Percentiles rank a stretch among this genome's conserved stretches.
These are phyloP conservation scores for Elephantulus edwardii DNA, from an alignment of 2,113 vertebrate species.

Conservation along the genomic window DNA sequence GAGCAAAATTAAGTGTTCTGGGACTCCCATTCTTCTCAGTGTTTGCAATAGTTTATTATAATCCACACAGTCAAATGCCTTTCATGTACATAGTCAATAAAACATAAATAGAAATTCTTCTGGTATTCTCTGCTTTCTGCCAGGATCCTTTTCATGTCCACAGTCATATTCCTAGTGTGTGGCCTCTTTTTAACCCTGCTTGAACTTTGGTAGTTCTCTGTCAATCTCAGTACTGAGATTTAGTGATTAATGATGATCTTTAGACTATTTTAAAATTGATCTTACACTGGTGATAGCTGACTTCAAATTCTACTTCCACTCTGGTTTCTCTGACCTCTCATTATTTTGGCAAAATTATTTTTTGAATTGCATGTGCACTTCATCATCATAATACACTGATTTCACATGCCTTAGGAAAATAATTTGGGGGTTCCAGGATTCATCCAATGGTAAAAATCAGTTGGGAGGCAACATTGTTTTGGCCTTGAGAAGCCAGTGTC, in stretches of 20 bases:
- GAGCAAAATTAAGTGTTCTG: too few species aligned
- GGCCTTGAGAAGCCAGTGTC: not conserved
- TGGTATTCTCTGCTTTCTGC: too few species aligned
- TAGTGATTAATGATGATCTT: not conserved
- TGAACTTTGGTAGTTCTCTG: too few species aligned
- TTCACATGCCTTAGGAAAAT: not conserved
- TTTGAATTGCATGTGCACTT: not conserved
- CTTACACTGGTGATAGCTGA: not conserved
- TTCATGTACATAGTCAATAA: too few species aligned
- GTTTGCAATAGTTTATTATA: too few species aligned
- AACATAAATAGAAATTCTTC: too few species aligned
- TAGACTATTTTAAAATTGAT: slow-evolving; percentile 42
- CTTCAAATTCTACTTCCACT: slow-evolving; percentile 14
- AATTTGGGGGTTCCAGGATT: not conserved
- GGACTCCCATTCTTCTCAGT: too few species aligned
- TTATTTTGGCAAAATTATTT: slow-evolving; percentile 30
- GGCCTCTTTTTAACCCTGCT: too few species aligned
- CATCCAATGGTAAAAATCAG: slow-evolving; percentile 3
- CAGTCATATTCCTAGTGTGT: too few species aligned
- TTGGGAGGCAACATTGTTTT: not conserved
- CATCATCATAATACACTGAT: slow-evolving; percentile 9
- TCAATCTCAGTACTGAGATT: not conserved
- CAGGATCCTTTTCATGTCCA: too few species aligned
- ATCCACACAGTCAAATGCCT: too few species aligned
- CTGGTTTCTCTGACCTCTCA: slow-evolving; percentile 40